Evolutionary conservation across 2,888 invertebrate species (phyloP).

Genomic region (Drosophila hamatofila): DNA sequence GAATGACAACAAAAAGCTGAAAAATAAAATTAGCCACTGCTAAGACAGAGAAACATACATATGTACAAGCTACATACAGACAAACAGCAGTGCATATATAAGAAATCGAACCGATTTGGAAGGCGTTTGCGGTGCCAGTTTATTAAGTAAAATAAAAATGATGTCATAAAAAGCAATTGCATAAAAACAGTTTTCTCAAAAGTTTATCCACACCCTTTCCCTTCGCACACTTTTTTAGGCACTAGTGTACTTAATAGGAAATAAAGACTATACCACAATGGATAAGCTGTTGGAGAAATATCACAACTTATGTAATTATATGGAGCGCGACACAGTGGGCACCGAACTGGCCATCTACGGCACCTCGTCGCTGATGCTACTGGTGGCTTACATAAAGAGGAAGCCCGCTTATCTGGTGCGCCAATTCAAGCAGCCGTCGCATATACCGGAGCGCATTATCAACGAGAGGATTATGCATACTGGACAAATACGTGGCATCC

Average conservation of each 20-base stretch:
- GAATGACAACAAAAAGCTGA: conserved; percentile 54
- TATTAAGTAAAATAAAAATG: conserved; percentile 71
- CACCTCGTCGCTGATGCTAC: conserved; percentile 76
- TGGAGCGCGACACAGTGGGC: conserved; percentile 80
- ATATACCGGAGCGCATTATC: conserved; percentile 80
- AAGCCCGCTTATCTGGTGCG: conserved; percentile 81
- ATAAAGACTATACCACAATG: conserved; percentile 46
- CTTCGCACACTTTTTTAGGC: conserved; percentile 54
- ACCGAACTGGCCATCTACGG: conserved; percentile 78
- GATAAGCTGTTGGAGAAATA: conserved; percentile 71
- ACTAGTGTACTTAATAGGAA: conserved; percentile 52
- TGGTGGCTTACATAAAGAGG: conserved; percentile 78
- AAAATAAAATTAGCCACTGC: conserved; percentile 38
- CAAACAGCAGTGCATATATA: conserved; percentile 42
- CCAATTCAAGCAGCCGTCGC: conserved; percentile 82
- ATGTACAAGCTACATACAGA: conserved; percentile 18
- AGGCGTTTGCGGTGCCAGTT: conserved; percentile 39
- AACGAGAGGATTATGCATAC: conserved; percentile 82
- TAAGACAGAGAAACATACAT: conserved; percentile 10
- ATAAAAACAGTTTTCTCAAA: conserved; percentile 52
- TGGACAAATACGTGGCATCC: conserved; percentile 72
- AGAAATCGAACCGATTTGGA: conserved; percentile 39
- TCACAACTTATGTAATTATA: conserved; percentile 77
- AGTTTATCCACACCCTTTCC: conserved; percentile 20
- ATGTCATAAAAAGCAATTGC: conserved; percentile 68